Evolutionary conservation across 1,140 invertebrate genomes (phyloP), one percentile per base, ranked within the genome.

Genomic region (Ladona fulva): DNA sequence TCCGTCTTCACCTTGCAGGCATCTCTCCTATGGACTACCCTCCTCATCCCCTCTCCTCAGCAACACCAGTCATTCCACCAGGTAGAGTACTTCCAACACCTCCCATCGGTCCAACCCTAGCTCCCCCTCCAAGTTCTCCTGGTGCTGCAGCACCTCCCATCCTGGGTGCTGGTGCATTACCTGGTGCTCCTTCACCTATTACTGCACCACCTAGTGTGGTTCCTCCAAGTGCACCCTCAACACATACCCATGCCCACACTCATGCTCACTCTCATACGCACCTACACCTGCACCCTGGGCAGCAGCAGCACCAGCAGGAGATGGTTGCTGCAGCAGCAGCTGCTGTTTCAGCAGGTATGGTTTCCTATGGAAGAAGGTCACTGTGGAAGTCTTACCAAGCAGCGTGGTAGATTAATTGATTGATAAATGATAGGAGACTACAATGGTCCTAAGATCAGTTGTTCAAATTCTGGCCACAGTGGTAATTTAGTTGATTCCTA

Each of bases 201-300:
- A 8, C 29, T 37, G 29, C 29, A 37, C 29, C 29, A 37, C 29
- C 29, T 37, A 37, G 29, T 37, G 76, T 83, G 79, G 80, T 82
- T 79, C 76, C 84, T 82, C 52, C 52, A 22, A 66, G 5, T 22
- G 52, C 52, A 22, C 3, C 52, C 52, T 66, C 52, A 84, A 92
- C 92, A 78, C 94, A 95, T 84, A 92, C 93, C 76, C 92, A 94
- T 86, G 93, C 93, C 81, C 95, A 96, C 87, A 93, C 94, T 82
- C 95, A 89, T 79, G 84, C 87, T 76, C 88, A 89, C 81, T 84
- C 86, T 42, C 88, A 97, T 88, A 94, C 93, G 81, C 94, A 95
- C 88, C 91, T 95, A 83, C 94, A 95, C 87, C 89, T 95, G 83
- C 93, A 94, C 87, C 92, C 92, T 81, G 92, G 92, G 84, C 92